These are phyloP conservation scores for Phoebastria nigripes DNA, from an alignment of 2,797 vertebrate genomes.

Conservation along the genomic window DNA sequence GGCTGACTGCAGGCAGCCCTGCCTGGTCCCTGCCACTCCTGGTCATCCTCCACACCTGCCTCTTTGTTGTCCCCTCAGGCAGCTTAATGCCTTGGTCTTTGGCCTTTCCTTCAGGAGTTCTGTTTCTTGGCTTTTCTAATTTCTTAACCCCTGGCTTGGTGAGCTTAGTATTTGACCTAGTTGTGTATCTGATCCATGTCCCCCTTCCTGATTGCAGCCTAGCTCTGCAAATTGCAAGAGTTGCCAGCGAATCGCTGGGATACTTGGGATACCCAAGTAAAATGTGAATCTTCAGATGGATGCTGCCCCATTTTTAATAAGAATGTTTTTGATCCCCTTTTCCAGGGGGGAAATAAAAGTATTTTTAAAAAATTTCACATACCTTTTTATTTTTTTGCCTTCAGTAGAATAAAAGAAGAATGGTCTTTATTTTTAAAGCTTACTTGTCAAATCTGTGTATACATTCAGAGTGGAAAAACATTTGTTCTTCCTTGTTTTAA, in stretches of 20 bases:
- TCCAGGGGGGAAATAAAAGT: not conserved
- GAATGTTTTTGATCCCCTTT: not conserved
- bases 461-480: not conserved
- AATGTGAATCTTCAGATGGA: not conserved
- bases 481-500: not conserved
- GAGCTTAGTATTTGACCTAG: not conserved
- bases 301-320: not conserved
- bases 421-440: not conserved
- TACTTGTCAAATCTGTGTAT: not conserved
- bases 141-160: not conserved
- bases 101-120: not conserved
- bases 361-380: not conserved
- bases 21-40: fast-evolving
- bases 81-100: not conserved
- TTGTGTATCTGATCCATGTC: not conserved
- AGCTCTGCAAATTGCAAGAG: not conserved
- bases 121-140: not conserved
- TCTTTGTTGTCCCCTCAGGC: not conserved
- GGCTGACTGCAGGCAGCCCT: not conserved
- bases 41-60: not conserved
- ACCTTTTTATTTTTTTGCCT: not conserved
- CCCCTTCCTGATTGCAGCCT: not conserved
- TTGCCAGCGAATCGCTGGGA: not conserved
- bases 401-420: not conserved
- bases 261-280: not conserved